Conservation (phyloP, 2,888 invertebrate genomes). For the Lingula anatina region DNA sequence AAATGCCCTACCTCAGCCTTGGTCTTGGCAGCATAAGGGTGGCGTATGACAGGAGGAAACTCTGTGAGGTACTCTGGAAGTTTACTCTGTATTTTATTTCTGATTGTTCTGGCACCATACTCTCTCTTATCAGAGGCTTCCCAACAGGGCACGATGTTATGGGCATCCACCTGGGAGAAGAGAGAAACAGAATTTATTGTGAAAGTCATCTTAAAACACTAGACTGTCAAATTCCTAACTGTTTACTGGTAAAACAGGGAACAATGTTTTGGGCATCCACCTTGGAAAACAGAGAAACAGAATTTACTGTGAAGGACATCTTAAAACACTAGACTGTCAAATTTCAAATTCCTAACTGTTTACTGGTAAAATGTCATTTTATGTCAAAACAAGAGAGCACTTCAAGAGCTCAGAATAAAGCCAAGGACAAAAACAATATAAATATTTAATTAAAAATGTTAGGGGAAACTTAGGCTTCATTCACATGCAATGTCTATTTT, state of each 20-base stretch:
- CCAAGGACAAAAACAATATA: too few relatives aligned
- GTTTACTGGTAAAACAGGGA: constrained; percentile 60
- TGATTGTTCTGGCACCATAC: constrained; percentile 80
- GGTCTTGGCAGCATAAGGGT: constrained; percentile 60
- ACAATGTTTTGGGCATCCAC: constrained; percentile 86
- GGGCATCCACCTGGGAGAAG: constrained; percentile 87
- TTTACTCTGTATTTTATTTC: constrained; percentile 76
- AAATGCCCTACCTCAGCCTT: constrained; percentile 24
- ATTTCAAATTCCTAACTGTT: too few relatives aligned
- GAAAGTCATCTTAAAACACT: neutral
- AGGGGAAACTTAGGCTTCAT: too few relatives aligned
- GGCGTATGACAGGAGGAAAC: constrained; percentile 75
- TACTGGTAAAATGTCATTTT: too few relatives aligned
- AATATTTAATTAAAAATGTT: too few relatives aligned
- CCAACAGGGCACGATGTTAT: constrained; percentile 88
- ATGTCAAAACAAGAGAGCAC: too few relatives aligned
- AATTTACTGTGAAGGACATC: too few relatives aligned
- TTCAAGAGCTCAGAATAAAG: too few relatives aligned
- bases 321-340: too few relatives aligned
- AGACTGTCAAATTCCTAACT: neutral
- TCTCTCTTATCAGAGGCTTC: constrained; percentile 80
- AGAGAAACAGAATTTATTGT: constrained; percentile 55
- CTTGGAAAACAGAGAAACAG: too few relatives aligned
- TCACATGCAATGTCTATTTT: too few relatives aligned
- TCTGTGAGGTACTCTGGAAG: constrained; percentile 68